Percentiles rank a stretch among this genome's conserved stretches.
Conservation (phyloP, 2,888 invertebrate species). For the Bedellia somnulentella region DNA sequence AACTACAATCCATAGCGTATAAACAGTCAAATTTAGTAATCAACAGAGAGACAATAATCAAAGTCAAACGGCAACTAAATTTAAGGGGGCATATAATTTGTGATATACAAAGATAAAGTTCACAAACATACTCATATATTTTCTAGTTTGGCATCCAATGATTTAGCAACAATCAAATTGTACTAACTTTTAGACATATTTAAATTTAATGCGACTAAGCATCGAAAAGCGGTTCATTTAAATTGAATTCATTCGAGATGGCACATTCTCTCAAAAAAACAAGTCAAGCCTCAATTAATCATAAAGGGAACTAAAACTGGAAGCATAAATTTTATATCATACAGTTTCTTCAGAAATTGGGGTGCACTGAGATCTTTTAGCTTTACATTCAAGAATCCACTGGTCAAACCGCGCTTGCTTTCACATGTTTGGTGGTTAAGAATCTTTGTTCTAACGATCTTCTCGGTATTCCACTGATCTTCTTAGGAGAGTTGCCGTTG, state of each 20-base stretch:
- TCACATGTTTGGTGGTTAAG: slow-evolving; percentile 40
- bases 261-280: slow-evolving; percentile 12
- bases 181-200: slow-evolving; percentile 28
- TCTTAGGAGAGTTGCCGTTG: slow-evolving; percentile 25
- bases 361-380: slow-evolving; percentile 3
- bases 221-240: slow-evolving; percentile 13
- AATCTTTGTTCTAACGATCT: slow-evolving; percentile 50
- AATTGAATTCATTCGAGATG: slow-evolving; percentile 5
- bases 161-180: slow-evolving; percentile 28
- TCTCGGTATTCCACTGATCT: slow-evolving; percentile 13
- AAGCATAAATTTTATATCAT: no score
- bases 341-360: not conserved
- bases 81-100: no score
- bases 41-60: no score
- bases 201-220: slow-evolving; percentile 38
- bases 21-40: no score
- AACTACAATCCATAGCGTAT: not conserved
- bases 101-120: no score
- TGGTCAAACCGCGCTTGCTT: slow-evolving; percentile 46
- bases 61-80: no score
- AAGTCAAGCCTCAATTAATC: slow-evolving; percentile 10
- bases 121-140: slow-evolving; percentile 19
- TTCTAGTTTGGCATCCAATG: slow-evolving; percentile 52
- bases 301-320: not conserved
- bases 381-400: no score